Percentiles rank a stretch among this genome's conserved stretches.
Conservation (phyloP, 2,797 vertebrate genomes). For the Lerista edwardsae region DNA sequence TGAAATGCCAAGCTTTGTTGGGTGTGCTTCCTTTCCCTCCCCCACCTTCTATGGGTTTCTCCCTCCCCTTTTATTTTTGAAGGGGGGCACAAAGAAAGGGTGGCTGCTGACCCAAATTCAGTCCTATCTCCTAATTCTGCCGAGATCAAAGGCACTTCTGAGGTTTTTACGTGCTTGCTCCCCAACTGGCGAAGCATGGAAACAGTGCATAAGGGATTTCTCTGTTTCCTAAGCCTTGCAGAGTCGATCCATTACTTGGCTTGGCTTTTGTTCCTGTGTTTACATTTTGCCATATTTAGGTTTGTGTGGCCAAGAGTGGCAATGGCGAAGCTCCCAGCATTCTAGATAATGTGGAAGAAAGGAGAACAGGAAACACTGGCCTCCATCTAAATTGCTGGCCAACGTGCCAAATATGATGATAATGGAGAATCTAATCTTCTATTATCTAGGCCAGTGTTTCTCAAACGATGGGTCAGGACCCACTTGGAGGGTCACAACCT, state of each 20-base stretch:
- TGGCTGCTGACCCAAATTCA: conserved; percentile 64
- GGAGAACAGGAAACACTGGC: no score
- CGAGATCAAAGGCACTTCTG: conserved; percentile 62
- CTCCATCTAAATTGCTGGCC: no score
- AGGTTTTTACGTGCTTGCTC: conserved; percentile 54
- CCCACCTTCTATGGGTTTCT: conserved; percentile 48
- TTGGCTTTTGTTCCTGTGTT: rapidly evolving
- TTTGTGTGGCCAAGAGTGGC: not conserved
- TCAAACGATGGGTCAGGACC: no score
- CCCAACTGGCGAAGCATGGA: conserved; percentile 53
- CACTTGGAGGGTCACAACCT: no score
- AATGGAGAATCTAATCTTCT: no score
- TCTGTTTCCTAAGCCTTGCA: conserved; percentile 33
- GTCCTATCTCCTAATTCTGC: conserved; percentile 72
- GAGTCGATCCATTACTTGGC: not conserved
- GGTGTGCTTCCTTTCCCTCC: conserved; percentile 43
- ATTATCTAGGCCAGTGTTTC: no score
- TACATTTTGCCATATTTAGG: rapidly evolving
- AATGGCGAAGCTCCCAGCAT: not conserved
- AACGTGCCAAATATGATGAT: no score
- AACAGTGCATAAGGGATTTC: conserved; percentile 50
- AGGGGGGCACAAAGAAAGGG: conserved; percentile 68
- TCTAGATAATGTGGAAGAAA: no score
- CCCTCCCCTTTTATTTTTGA: conserved; percentile 66
- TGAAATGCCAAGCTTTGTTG: conserved; percentile 66